Base-by-base conservation (phyloP, 1,140 invertebrate genomes). In the Acromyrmex echinatior region DNA sequence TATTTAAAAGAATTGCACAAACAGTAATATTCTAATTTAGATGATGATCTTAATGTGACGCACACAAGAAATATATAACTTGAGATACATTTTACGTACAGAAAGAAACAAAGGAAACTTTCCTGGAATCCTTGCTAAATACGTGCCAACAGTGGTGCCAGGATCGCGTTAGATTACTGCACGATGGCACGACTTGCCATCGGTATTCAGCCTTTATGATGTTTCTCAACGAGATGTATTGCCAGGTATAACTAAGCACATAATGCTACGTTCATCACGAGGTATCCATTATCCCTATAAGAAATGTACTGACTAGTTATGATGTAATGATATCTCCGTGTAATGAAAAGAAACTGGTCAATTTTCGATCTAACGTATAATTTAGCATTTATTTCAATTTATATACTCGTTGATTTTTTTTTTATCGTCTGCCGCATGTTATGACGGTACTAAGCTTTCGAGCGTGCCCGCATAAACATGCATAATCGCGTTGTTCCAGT, bases 71-170 rank as follows among this genome's bases (percentile, higher is more conserved):
- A 62, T 66, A 35, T 79, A 66, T 58, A 35, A 58, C 18, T 60
- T 74, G 21, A 53, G 35, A 35, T 73, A 73, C 3, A 2, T 76
- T 60, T 62, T 2, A 21, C 10, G 87, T 93, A n/a, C 91, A 97
- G 96, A 97, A 97, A 95, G 98, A 98, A 95, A 96, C 97, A 86
- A 97, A 97, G 89, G 97, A 98, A 94, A 98, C 98, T 28, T 98
- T 99, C 93, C 95, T 98, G 76, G 98, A 99, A 95, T 98, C 98
- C 10, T 95, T 99, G 74, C 95, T 98, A 71, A 99, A 99, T 94
- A 98, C 97, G 18, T 98, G 98, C 92, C 98, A 98, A 92, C 98
- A 98, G 94, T 98, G 97, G 97, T 98, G 98, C 94, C 98, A 98
- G 93, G 98, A 98, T 93, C 95, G 97, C 51, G 97, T 97, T 84